Conservation (phyloP, 1,140 invertebrate species). For the Trigoniulus corallinus region DNA sequence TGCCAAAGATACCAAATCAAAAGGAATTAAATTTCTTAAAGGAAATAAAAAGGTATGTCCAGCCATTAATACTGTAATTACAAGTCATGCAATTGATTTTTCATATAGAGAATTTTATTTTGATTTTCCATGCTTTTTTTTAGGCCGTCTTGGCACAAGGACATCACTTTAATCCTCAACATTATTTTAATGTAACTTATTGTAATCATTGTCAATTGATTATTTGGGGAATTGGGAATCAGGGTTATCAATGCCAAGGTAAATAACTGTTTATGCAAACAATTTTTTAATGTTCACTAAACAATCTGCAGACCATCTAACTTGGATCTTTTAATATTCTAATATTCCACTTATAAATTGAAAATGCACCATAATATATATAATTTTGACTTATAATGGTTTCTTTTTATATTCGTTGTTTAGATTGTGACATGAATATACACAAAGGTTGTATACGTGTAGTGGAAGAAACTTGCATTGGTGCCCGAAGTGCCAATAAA, state of each 20-base stretch:
- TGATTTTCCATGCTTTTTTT: conserved; percentile 11
- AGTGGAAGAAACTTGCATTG: conserved; percentile 69
- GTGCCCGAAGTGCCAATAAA: conserved; percentile 46
- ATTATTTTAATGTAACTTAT: conserved; percentile 72
- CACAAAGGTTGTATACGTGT: conserved; percentile 65
- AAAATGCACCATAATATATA: no score
- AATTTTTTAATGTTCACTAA: no score
- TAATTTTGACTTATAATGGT: conserved; percentile 7
- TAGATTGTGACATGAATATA: conserved; percentile 75
- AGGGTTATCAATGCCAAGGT: conserved; percentile 82
- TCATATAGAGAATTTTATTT: no score
- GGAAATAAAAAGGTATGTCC: conserved; percentile 44
- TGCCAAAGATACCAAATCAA: conserved; percentile 57
- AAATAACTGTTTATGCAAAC: conserved; percentile 19
- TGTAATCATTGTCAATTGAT: conserved; percentile 86
- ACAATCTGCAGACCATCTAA: no score
- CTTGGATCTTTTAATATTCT: no score
- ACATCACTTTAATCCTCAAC: conserved; percentile 74
- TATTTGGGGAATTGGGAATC: conserved; percentile 83
- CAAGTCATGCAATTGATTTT: no score
- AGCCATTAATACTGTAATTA: not conserved
- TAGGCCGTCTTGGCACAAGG: conserved; percentile 51
- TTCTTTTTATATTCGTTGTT: conserved; percentile 15
- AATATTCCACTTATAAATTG: no score
- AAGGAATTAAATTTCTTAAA: conserved; percentile 43